Conservation (phyloP, 2,797 vertebrate genomes). For the Protonibea diacanthus region DNA sequence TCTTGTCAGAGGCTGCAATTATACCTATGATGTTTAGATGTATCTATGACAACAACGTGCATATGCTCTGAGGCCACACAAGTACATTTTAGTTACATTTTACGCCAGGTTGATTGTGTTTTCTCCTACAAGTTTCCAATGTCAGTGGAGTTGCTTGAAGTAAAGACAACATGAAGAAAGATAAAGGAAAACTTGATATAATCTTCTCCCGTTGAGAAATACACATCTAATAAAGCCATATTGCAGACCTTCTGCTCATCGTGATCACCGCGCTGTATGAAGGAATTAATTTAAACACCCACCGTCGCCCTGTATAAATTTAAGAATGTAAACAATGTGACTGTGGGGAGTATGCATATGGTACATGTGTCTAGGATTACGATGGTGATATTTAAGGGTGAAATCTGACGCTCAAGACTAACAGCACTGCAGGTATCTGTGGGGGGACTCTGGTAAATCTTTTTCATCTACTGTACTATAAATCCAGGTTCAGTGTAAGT, state of each 20-base stretch:
- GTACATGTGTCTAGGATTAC: background rate
- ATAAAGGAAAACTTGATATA: background rate
- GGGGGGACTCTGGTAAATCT: background rate
- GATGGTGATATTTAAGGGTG: background rate
- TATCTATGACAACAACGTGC: background rate
- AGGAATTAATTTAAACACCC: background rate
- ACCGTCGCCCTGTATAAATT: background rate
- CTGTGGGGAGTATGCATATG: background rate
- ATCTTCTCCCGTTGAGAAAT: background rate
- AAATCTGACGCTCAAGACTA: background rate
- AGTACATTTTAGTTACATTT: too few species aligned
- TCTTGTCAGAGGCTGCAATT: background rate
- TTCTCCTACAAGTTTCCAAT: background rate
- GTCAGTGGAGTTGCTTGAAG: background rate
- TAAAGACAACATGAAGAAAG: background rate
- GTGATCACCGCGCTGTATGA: background rate
- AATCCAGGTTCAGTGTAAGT: background rate
- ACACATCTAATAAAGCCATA: slow-evolving; percentile 3
- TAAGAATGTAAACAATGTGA: background rate
- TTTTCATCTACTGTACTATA: background rate
- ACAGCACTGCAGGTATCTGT: background rate
- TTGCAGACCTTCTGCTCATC: background rate
- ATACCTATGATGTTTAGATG: background rate
- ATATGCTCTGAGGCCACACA: background rate
- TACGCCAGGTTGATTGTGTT: background rate